Percentiles rank a stretch among this genome's conserved stretches.
These are phyloP conservation scores for Protodeltote pygarga DNA, from an alignment of 2,888 invertebrate species.

Conservation along the genomic window DNA sequence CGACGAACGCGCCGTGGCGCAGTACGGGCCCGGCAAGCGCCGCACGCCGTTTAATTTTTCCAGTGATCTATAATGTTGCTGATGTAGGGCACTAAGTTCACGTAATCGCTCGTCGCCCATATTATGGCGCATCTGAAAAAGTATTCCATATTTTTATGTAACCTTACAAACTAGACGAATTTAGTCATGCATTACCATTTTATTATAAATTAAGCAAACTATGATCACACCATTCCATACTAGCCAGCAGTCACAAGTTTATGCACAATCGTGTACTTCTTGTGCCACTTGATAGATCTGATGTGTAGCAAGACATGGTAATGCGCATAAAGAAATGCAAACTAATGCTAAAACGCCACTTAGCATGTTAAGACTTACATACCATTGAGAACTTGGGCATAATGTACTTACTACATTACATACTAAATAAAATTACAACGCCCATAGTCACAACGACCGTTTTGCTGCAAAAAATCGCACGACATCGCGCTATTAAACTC, in stretches of 20 bases:
- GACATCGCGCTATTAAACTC: conserved; percentile 38
- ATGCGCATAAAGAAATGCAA: conserved; percentile 1
- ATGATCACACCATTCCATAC: no score
- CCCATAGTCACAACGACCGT: conserved; percentile 18
- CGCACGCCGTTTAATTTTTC: conserved; percentile 87
- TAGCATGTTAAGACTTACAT: no score
- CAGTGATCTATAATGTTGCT: conserved; percentile 86
- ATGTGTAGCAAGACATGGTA: conserved; percentile 16
- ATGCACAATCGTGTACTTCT: no score
- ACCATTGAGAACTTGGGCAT: no score
- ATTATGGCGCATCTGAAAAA: conserved; percentile 86
- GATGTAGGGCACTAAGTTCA: conserved; percentile 81
- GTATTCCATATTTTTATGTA: not conserved
- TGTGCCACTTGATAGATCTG: no score
- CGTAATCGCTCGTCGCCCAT: conserved; percentile 89
- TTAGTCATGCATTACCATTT: not conserved
- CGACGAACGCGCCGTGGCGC: conserved; percentile 66
- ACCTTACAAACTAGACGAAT: not conserved
- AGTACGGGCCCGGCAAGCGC: conserved; percentile 75
- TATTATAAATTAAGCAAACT: no score
- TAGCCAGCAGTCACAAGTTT: no score
- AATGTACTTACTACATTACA: no score
- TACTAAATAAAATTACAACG: conserved; percentile 7
- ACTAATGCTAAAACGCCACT: no score
- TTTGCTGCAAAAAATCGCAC: conserved; percentile 22